Evolutionary conservation across 1,140 invertebrate species (phyloP), one percentile per base, ranked within the genome.

Genomic region (Goniozus legneri): DNA sequence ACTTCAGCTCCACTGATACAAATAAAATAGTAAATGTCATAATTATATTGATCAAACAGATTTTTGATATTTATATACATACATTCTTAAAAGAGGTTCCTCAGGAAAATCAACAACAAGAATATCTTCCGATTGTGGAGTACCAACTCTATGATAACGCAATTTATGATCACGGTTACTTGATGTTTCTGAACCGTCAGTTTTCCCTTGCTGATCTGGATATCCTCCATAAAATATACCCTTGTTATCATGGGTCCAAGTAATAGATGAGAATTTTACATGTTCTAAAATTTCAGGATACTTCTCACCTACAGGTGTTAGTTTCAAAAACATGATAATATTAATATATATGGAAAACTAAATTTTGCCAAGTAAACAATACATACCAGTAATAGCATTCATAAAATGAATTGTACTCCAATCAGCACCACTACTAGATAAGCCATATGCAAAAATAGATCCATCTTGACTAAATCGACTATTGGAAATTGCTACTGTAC

Each of bases 191-290:
- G 91, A 92, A 1, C 95, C 95, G 78, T 97, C 92, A 19, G 86
- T 77, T 65, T 82, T 85, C 35, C 88, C 89, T 50, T 84, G 78
- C 65, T 91, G 85, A 27, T 91, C 84, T 13, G 91, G 88, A 77
- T 88, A 92, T 19, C 79, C 77, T 54, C 89, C 89, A 77, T 98
- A 98, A 76, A 99, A 98, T 44, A 98, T 81, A 40, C 95, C 96
- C 60, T 86, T 84, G 69, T 97, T 88, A 69, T 98, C 95, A 63
- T 94, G 91, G 27, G 92, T 95, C 95, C 96, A 99, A 1, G 90
- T 80, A 67, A 98, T 83, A 8, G 82, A 79, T 0, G 91, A 89
- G 73, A 92, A 98, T 75, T 97, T 98, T 0, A 96, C 87, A 67
- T 92, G 90, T 59, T 92, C 84, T 46, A 99, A 76, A 8, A 85